Base-by-base conservation (phyloP, 2,113 vertebrate genomes). In the Taxidea taxus region DNA sequence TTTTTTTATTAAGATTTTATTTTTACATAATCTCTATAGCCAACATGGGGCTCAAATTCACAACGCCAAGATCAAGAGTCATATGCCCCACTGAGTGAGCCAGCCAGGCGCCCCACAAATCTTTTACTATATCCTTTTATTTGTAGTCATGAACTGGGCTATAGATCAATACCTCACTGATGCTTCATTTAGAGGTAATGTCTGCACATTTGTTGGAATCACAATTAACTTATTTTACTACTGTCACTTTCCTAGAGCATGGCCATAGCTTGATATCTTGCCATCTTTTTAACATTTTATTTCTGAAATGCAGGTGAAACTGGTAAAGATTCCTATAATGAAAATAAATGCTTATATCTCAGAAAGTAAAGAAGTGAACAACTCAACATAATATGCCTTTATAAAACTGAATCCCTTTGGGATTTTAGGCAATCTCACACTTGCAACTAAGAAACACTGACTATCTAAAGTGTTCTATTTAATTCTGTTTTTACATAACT, bases 281-380 rank as follows among this genome's bases (percentile, higher is more conserved):
- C 92, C 98, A 97, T 98, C 97, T 92, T 93, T 90, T 85, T 88
- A 93, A 84, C 49, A 95, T 85, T 80, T 80, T 74, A 64, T 58
- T 96, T 95, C 54, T 94, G 62, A 97, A 96, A 56, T 87, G 4
- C 37, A 95, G n/a, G n/a, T 93, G 29, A 89, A 83, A 91, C 44
- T 75, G 29, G 20, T 89, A 77, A 90, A 51, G 54, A 72, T 54
- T 83, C 39, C 47, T 90, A 78, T 82, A 96, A 84, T 44, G 31
- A 49, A 15, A 87, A 62, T 49, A 86, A 84, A 3, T 42, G 39
- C 44, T 81, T 89, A 37, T 1, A 88, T 39, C 54, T 97, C 78
- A 82, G 86, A 80, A 95, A 95, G 44, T 77, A 92, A 91, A 90
- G 42, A 81, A 47, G 4, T 70, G 56, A 77, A 90, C 34, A 91